Base-by-base conservation (phyloP, 1,140 invertebrate species). In the Sogatella furcifera region DNA sequence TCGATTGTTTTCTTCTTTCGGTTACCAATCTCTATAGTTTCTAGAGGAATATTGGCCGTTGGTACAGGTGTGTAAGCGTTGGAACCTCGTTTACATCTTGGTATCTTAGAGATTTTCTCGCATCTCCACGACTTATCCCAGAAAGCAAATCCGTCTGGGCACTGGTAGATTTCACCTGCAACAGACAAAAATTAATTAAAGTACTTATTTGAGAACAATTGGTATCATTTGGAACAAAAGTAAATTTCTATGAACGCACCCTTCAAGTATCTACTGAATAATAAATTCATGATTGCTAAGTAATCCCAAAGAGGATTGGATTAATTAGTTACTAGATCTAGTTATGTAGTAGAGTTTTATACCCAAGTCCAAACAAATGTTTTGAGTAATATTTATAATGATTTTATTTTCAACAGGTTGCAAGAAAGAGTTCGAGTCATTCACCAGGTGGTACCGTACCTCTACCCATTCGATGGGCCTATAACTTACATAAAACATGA, bases 41-140 rank as follows among this genome's bases (percentile, higher is more conserved):
- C 59, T 31, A 67, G 15, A 17, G 66, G 66, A 19, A 49, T 49
- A 1, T 53, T 62, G 13, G 49, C 31, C n/a, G 65, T 64, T 8
- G 66, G 60, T 42, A 57, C 42, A 44, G 22, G 59, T 21, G 62
- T 57, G 43, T 43, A 31, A 10, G 52, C 56, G 10, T 22, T 17
- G 5, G 42, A 28, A 15, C 60, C 63, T 59, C 63, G 65, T 13
- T 68, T 61, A 63, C 85, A 88, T 60, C 79, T 77, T n/a, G 79
- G 78, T 21, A 88, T 67, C 69, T 76, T 78, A 19, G 72, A 70
- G 0, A 72, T 71, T 53, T 76, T 74, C 73, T 90, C 87, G 66
- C 90, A 92, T 67, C 84, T 78, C 70, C 83, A 79, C 60, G 86
- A 89, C 1, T 85, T 79, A 41, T 83, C 80, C 84, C 87, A 90